A percentile compares a stretch with the other conserved stretches of the same genome.
phyloP scores from a whole-genome alignment of 2,113 vertebrate species.

The Neogale vison region DNA sequence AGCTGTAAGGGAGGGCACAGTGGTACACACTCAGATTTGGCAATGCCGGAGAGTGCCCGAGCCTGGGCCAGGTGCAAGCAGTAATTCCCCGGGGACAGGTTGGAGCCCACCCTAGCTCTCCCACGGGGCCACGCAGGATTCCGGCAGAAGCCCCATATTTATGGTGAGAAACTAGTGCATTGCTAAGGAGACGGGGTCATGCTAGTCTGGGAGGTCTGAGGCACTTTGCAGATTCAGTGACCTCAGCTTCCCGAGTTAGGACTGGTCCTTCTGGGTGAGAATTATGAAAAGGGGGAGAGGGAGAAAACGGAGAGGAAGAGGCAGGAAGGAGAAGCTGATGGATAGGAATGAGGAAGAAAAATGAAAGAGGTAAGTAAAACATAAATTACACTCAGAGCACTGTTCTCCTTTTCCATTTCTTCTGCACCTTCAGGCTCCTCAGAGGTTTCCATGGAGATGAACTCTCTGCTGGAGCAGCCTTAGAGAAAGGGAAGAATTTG shows the following conservation, averaged over 20 bases:
- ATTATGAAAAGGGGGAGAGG: not conserved
- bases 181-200: not conserved
- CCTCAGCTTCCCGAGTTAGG: not conserved
- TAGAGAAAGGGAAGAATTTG: constrained; percentile 9
- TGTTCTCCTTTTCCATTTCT: constrained; percentile 89
- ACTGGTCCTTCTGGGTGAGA: not conserved
- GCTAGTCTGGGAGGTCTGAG: not conserved
- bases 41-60: not conserved
- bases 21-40: not conserved
- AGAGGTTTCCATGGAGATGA: constrained; percentile 88
- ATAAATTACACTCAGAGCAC: constrained; percentile 87
- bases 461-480: constrained; percentile 90
- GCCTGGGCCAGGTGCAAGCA: not conserved
- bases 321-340: not conserved
- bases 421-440: constrained; percentile 92
- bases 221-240: not conserved
- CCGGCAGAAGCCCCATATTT: not conserved
- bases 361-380: not conserved
- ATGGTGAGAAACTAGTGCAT: not conserved
- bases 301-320: not conserved
- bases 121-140: not conserved
- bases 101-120: not conserved
- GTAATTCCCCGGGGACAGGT: not conserved
- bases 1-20: constrained; percentile 76
- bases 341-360: not conserved